phyloP scores from a whole-genome alignment of 1,140 invertebrate genomes.

The Melipona quadrifasciata region DNA sequence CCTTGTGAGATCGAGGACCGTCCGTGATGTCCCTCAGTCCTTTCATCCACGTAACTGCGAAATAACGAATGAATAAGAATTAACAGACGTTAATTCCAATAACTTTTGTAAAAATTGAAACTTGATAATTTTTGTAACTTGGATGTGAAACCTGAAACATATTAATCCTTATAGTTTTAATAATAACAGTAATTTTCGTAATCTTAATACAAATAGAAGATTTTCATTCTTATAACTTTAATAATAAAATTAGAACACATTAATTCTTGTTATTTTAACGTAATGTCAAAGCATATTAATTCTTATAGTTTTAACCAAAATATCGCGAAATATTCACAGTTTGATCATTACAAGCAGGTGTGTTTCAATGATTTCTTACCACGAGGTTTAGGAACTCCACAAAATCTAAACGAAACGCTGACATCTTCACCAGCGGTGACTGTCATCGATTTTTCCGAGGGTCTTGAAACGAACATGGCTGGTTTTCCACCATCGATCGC shows the following conservation, averaged over 20 bases:
- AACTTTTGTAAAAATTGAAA: too few relatives aligned
- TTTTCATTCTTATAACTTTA: neutral
- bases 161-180: neutral
- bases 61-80: neutral
- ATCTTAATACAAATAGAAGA: neutral
- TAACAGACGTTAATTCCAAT: neutral
- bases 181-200: neutral
- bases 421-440: slow-evolving; percentile 91
- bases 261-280: neutral
- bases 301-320: neutral
- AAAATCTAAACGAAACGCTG: slow-evolving; percentile 89
- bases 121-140: too few relatives aligned
- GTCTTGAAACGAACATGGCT: slow-evolving; percentile 89
- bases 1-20: slow-evolving; percentile 89
- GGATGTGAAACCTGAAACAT: neutral
- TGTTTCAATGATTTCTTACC: slow-evolving; percentile 81
- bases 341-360: too few relatives aligned
- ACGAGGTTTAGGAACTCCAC: slow-evolving; percentile 91
- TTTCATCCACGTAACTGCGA: slow-evolving; percentile 92
- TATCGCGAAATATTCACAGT: neutral
- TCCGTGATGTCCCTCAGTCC: slow-evolving; percentile 91
- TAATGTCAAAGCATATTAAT: neutral
- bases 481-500: slow-evolving; percentile 86
- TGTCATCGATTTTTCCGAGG: slow-evolving; percentile 86
- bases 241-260: neutral